These are phyloP conservation scores for Pempheris klunzingeri DNA, from an alignment of 2,797 vertebrate species.

Conservation along the genomic window DNA sequence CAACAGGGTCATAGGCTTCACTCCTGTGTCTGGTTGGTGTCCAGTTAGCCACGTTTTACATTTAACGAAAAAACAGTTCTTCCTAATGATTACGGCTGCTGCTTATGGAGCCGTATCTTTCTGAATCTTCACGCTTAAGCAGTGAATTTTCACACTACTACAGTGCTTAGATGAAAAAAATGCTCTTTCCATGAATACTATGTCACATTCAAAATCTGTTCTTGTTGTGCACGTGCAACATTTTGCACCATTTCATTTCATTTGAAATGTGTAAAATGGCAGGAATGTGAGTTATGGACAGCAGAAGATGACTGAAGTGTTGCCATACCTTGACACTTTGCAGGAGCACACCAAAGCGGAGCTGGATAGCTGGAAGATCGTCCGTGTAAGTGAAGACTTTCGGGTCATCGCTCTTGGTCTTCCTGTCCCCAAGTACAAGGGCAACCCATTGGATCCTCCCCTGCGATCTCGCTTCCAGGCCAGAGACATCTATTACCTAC, in stretches of 20 bases:
- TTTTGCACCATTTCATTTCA: not conserved
- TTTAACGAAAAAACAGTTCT: not conserved
- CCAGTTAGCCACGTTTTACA: not conserved
- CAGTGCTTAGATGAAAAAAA: not conserved
- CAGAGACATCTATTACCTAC: constrained; percentile 94
- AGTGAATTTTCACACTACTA: constrained; percentile 26
- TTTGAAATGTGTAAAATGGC: constrained; percentile 10
- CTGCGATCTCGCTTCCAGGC: constrained; percentile 98
- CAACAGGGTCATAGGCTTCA: not conserved
- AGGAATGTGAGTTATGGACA: too few species aligned
- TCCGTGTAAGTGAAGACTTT: constrained; percentile 97
- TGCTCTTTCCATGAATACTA: constrained; percentile 9
- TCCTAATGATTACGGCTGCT: not conserved
- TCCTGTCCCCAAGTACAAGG: constrained; percentile 95
- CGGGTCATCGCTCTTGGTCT: constrained; percentile 96
- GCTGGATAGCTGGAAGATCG: constrained; percentile 94
- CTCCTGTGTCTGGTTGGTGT: not conserved
- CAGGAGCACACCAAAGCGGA: constrained; percentile 94
- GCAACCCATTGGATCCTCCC: constrained; percentile 96
- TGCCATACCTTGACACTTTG: constrained; percentile 19
- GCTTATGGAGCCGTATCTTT: constrained; percentile 5
- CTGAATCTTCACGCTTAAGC: constrained; percentile 30
- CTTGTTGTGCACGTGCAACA: not conserved
- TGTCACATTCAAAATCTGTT: constrained; percentile 11
- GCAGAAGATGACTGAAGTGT: not conserved